phyloP scores from a whole-genome alignment of 2,797 vertebrate genomes.

The Characodon lateralis region DNA sequence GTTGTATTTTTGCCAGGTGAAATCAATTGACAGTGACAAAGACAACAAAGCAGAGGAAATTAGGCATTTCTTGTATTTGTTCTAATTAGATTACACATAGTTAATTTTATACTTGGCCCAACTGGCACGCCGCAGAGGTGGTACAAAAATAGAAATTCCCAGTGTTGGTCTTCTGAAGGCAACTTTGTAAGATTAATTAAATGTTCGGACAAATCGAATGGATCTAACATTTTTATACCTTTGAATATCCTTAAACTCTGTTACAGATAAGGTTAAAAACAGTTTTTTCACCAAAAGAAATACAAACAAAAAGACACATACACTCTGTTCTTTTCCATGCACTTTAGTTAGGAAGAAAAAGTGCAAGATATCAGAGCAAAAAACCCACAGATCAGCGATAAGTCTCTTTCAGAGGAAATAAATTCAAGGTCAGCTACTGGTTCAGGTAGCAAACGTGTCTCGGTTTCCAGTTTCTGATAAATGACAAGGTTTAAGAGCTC shows the following conservation, averaged over 20 bases:
- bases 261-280: not conserved
- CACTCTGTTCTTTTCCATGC: conserved; percentile 32
- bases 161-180: not conserved
- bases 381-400: conserved; percentile 75
- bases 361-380: conserved; percentile 55
- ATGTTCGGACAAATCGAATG: not conserved
- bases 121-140: not conserved
- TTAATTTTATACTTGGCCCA: not conserved
- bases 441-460: conserved; percentile 64
- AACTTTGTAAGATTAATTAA: not conserved
- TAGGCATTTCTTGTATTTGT: not conserved
- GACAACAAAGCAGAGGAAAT: not conserved
- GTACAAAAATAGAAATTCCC: not conserved
- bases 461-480: conserved; percentile 55
- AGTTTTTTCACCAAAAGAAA: conserved; percentile 2
- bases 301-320: conserved; percentile 14
- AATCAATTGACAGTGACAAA: not conserved
- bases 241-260: conserved; percentile 32
- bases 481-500: conserved; percentile 58
- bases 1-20: not conserved
- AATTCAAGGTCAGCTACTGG: conserved; percentile 75
- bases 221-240: not conserved
- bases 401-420: conserved; percentile 76
- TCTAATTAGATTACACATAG: not conserved
- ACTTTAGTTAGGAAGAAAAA: conserved; percentile 41